Percentiles rank a stretch among this genome's conserved stretches.
phyloP scores from a whole-genome alignment of 2,888 invertebrate species.

The Macaria liturata region DNA sequence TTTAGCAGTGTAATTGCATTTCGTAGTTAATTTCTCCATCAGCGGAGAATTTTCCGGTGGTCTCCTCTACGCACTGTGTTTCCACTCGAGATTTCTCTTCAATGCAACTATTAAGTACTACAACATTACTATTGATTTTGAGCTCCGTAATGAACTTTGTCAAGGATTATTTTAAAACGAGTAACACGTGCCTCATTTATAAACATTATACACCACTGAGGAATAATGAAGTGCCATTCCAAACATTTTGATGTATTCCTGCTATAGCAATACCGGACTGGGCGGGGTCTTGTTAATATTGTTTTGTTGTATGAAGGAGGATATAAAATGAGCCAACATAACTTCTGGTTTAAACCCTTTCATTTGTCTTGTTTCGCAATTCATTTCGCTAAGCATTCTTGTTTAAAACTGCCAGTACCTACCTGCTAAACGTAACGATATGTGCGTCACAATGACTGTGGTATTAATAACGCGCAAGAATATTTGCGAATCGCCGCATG shows the following conservation, averaged over 20 bases:
- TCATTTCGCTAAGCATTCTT: too few species aligned
- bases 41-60: slow-evolving; percentile 50
- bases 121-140: too few species aligned
- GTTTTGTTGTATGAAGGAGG: too few species aligned
- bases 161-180: slow-evolving; percentile 12
- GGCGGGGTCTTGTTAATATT: too few species aligned
- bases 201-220: slow-evolving; percentile 30
- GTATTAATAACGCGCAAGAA: slow-evolving; percentile 52
- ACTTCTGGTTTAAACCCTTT: too few species aligned
- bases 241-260: slow-evolving; percentile 25
- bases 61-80: slow-evolving; percentile 25
- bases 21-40: slow-evolving; percentile 54
- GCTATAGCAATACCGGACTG: not conserved
- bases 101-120: slow-evolving; percentile 5
- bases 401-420: too few species aligned
- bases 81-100: slow-evolving; percentile 36
- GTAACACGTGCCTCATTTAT: slow-evolving; percentile 32
- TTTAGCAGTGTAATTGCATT: slow-evolving; percentile 56
- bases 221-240: slow-evolving; percentile 18
- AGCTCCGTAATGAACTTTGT: too few species aligned
- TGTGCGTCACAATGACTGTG: slow-evolving; percentile 47
- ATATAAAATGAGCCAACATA: too few species aligned
- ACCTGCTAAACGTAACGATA: slow-evolving; percentile 4
- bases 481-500: slow-evolving; percentile 51
- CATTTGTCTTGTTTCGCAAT: too few species aligned